phyloP scores from a whole-genome alignment of 2,113 vertebrate genomes.

The Emydocephalus ijimae region DNA sequence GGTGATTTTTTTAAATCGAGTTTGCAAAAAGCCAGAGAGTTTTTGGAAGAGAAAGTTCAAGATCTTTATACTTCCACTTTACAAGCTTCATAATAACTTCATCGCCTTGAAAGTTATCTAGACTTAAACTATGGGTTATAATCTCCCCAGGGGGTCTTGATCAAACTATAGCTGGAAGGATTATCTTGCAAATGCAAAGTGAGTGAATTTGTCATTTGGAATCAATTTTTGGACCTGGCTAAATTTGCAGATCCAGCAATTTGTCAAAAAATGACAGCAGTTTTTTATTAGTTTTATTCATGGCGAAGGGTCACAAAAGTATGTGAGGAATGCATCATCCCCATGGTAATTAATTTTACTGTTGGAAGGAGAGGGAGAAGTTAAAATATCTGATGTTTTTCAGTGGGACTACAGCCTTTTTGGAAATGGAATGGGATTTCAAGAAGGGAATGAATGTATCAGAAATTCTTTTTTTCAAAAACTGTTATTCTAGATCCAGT shows the following conservation, averaged over 20 bases:
- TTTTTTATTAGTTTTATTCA: neutral
- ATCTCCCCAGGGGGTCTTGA: neutral
- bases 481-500: neutral
- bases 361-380: neutral
- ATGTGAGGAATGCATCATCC: neutral
- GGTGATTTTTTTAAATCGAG: neutral
- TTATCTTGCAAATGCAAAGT: neutral
- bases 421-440: neutral
- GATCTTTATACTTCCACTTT: neutral
- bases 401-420: neutral
- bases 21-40: neutral
- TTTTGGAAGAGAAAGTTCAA: neutral
- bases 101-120: neutral
- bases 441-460: neutral
- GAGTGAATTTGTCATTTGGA: neutral
- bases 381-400: neutral
- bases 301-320: neutral
- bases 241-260: neutral
- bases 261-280: neutral
- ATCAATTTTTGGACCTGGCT: neutral
- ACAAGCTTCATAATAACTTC: neutral
- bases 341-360: neutral
- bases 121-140: neutral
- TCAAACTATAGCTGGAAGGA: neutral
- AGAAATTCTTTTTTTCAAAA: neutral